Evolutionary conservation across 2,113 vertebrate genomes (phyloP).

Genomic region (Eleginops maclovinus): DNA sequence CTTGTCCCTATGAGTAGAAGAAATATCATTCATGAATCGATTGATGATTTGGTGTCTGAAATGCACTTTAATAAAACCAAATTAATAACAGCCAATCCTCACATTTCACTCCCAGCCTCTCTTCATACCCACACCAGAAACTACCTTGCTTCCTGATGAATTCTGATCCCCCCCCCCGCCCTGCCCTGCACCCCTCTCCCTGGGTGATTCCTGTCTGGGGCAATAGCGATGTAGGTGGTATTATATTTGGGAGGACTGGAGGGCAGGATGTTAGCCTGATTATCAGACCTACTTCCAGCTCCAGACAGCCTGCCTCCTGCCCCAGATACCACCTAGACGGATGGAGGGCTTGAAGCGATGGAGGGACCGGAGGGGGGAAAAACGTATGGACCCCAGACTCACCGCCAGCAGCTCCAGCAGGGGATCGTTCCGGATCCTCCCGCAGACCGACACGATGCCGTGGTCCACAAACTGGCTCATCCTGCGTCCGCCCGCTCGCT

Average conservation of each 20-base stretch:
- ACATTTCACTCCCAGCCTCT: neutral
- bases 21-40: too few relatives aligned
- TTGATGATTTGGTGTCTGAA: too few relatives aligned
- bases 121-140: slow-evolving; percentile 4
- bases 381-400: slow-evolving; percentile 63
- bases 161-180: neutral
- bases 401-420: slow-evolving; percentile 82
- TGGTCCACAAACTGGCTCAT: slow-evolving; percentile 71
- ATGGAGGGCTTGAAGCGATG: slow-evolving; percentile 22
- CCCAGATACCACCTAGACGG: slow-evolving; percentile 46
- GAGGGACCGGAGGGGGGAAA: neutral
- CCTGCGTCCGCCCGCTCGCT: neutral
- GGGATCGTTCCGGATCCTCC: slow-evolving; percentile 48
- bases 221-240: slow-evolving; percentile 29
- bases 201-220: slow-evolving; percentile 57
- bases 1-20: too few relatives aligned
- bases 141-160: slow-evolving; percentile 1
- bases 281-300: slow-evolving; percentile 66
- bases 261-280: slow-evolving; percentile 63
- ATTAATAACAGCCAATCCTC: neutral
- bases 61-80: too few relatives aligned
- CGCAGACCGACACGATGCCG: slow-evolving; percentile 13
- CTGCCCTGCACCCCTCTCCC: slow-evolving; percentile 28
- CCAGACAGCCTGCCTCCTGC: slow-evolving; percentile 55
- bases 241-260: slow-evolving; percentile 38